phyloP scores from a whole-genome alignment of 2,888 invertebrate species.

The Pharmacophagus antenor region DNA sequence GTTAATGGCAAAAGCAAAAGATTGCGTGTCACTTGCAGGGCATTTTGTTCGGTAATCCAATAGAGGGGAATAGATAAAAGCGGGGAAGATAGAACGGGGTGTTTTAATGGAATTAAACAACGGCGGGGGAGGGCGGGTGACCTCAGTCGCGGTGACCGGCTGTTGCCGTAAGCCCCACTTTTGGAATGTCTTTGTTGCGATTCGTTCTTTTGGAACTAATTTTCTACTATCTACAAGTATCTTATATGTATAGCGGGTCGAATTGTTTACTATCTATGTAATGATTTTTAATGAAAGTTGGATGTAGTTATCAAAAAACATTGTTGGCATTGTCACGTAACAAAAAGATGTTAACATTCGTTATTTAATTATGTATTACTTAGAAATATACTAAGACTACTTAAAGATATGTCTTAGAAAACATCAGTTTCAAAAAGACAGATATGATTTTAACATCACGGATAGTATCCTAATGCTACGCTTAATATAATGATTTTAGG shows the following conservation, averaged over 20 bases:
- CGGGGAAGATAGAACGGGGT: constrained; percentile 76
- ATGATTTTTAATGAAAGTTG: no score
- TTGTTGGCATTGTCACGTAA: no score
- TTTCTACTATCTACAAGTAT: background rate
- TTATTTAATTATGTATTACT: no score
- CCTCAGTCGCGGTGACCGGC: constrained; percentile 39
- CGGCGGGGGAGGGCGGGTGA: constrained; percentile 44
- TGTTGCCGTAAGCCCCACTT: constrained; percentile 66
- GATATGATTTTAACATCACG: no score
- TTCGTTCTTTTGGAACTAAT: constrained; percentile 35
- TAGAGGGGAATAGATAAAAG: constrained; percentile 75
- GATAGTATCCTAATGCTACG: no score
- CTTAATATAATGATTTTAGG: no score
- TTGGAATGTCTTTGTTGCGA: constrained; percentile 72
- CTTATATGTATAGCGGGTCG: background rate
- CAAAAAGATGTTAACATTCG: no score
- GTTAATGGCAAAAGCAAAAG: constrained; percentile 58
- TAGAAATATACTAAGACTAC: no score
- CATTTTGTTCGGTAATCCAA: constrained; percentile 76
- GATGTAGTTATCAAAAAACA: no score
- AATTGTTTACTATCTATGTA: background rate
- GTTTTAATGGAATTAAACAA: constrained; percentile 80
- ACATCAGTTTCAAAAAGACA: no score
- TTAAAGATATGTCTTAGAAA: no score
- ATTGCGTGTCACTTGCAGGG: constrained; percentile 74